These are phyloP conservation scores for Pemphredon lugubris DNA, from an alignment of 2,888 invertebrate species.

Conservation along the genomic window DNA sequence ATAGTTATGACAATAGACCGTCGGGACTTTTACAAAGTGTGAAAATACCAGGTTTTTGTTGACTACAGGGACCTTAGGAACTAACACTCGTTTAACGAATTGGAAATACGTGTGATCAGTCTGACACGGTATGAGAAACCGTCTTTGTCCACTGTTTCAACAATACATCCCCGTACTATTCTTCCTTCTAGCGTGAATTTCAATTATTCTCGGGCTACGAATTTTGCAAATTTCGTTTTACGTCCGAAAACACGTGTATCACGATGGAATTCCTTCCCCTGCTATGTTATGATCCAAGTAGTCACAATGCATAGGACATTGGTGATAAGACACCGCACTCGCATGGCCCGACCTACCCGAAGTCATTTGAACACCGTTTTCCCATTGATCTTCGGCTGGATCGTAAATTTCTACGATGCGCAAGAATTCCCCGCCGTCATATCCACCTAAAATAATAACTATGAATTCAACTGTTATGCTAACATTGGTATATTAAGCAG, in stretches of 20 bases:
- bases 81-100: slow-evolving; percentile 22
- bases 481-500: too few species aligned
- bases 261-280: slow-evolving; percentile 55
- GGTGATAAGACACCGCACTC: slow-evolving; percentile 92
- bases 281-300: slow-evolving; percentile 70
- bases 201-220: not conserved
- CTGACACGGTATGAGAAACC: slow-evolving; percentile 26
- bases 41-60: slow-evolving; percentile 20
- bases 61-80: slow-evolving; percentile 27
- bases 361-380: slow-evolving; percentile 88
- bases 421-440: slow-evolving; percentile 93
- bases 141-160: slow-evolving; percentile 7
- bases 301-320: slow-evolving; percentile 82
- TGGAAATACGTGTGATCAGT: slow-evolving; percentile 50
- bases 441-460: slow-evolving; percentile 86
- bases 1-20: slow-evolving; percentile 20
- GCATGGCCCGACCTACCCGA: slow-evolving; percentile 96
- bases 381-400: slow-evolving; percentile 89
- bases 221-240: slow-evolving; percentile 6
- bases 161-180: slow-evolving; percentile 7
- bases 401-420: slow-evolving; percentile 95
- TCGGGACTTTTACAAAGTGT: slow-evolving; percentile 19
- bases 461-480: too few species aligned
- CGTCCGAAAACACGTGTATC: slow-evolving; percentile 35
- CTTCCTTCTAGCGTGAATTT: slow-evolving; percentile 1